These are phyloP conservation scores for Hyphantria cunea DNA, from an alignment of 1,140 invertebrate species.

Conservation along the genomic window DNA sequence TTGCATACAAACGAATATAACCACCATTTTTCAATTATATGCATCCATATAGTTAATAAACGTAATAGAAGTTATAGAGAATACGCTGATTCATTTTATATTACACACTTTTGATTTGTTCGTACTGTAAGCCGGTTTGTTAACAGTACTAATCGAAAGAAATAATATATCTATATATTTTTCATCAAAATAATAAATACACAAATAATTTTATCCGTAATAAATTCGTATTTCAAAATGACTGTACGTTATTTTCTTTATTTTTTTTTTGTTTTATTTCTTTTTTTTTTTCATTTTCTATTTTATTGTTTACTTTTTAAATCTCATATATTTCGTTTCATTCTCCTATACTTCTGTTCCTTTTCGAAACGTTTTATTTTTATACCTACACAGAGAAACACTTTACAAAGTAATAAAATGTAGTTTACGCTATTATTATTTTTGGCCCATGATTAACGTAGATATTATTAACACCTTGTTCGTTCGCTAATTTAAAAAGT, in stretches of 20 bases:
- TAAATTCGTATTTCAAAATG: constrained; percentile 26
- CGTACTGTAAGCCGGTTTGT: constrained; percentile 66
- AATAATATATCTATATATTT: constrained; percentile 27
- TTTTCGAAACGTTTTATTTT: constrained; percentile 68
- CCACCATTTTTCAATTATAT: constrained; percentile 69
- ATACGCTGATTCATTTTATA: constrained; percentile 59
- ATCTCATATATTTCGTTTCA: constrained; percentile 59
- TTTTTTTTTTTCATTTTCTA: constrained; percentile 52
- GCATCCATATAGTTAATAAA: constrained; percentile 67
- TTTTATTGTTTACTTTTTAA: constrained; percentile 56
- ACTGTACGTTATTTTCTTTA: constrained; percentile 30
- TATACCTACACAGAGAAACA: constrained; percentile 80
- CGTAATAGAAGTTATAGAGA: constrained; percentile 57
- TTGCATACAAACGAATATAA: constrained; percentile 75
- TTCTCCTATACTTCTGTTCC: constrained; percentile 76
- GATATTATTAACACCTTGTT: constrained; percentile 51
- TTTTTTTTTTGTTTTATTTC: constrained; percentile 10
- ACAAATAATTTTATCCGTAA: constrained; percentile 37
- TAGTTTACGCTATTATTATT: constrained; percentile 71
- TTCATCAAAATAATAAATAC: constrained; percentile 34
- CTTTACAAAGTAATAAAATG: constrained; percentile 70
- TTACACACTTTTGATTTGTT: constrained; percentile 65
- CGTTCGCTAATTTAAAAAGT: constrained; percentile 61
- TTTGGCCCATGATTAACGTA: constrained; percentile 76
- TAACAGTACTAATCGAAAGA: constrained; percentile 52